Evolutionary conservation across 2,888 invertebrate genomes (phyloP), one percentile per base, ranked within the genome.

Genomic region (Hypercompe scribonia): DNA sequence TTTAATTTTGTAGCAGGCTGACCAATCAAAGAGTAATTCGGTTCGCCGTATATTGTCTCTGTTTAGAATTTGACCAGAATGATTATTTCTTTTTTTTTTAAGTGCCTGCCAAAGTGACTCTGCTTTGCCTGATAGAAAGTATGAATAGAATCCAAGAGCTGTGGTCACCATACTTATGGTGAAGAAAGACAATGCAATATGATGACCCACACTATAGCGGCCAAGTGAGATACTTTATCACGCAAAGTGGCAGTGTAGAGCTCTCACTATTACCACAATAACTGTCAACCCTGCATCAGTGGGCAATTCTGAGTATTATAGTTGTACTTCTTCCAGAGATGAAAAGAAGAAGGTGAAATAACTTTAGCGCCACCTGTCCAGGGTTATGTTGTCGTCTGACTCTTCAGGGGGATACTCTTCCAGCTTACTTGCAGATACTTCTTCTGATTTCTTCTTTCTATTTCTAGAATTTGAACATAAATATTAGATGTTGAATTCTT

Each of bases 401-500:
- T 82, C 86, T 2, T 82, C 84, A 42, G 83, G 85, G 3, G 79
- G 76, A 15, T 82, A 86, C 0, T 80, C 82, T 3, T 86, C 82
- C 15, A 75, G 65, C 71, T 78, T 85, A 54, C 50, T 54, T 54
- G 24, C 50, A 39, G 76, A 76, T 1, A 80, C 18, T 3, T 82
- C 83, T 0, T 86, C 86, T 0, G 68, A 50, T 79, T 85, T 86
- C 79, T 84, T 86, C 68, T 84, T 86, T 77, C 86, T 81, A 58
- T 85, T 84, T 69, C 86, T 86, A 74, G 13, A 78, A 82, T 3
- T 11, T 64, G 31, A 70, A 68, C 4, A 18, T 46, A n/a, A 21
- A 46, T n/a, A 65, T 18, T 39, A 7, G n/a, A 39, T 24, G 10
- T 24, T 11, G 11, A 70, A n/a, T 42, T 42, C 0, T 42, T 3